Conservation (phyloP, 1,140 invertebrate species). For the Papilio polytes region DNA sequence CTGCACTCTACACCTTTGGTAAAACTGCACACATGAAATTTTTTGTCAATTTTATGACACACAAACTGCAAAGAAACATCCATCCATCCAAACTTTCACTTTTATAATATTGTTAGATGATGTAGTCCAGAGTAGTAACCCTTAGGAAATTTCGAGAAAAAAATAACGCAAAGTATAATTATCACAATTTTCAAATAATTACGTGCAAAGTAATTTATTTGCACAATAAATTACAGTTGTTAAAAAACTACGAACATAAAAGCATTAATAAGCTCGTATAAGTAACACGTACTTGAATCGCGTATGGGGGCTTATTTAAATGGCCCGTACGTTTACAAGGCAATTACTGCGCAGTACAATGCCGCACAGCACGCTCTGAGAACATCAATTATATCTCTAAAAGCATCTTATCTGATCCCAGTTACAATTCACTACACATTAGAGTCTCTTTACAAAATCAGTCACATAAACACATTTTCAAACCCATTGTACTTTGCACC, state of each 20-base stretch:
- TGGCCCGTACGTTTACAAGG: slow-evolving; percentile 15
- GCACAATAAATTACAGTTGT: not conserved
- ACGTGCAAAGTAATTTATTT: not conserved
- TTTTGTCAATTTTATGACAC: not conserved
- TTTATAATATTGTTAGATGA: no score
- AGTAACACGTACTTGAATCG: slow-evolving; percentile 1
- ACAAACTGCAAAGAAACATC: no score
- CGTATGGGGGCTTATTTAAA: not conserved
- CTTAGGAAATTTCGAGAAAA: no score
- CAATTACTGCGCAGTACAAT: slow-evolving; percentile 10
- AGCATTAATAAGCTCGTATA: not conserved
- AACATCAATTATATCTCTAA: slow-evolving; percentile 43
- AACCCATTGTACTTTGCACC: slow-evolving; percentile 29
- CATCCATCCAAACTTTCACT: no score
- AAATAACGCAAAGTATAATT: no score
- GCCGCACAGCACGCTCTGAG: slow-evolving; percentile 10
- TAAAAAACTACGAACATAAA: not conserved
- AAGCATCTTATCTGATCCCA: slow-evolving; percentile 49
- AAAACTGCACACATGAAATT: not conserved
- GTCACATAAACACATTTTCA: slow-evolving; percentile 55
- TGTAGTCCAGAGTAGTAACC: not conserved
- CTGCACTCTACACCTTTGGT: not conserved
- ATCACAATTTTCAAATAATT: not conserved
- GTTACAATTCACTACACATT: slow-evolving; percentile 44
- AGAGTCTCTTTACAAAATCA: slow-evolving; percentile 50